Evolutionary conservation across 1,140 invertebrate genomes (phyloP), one percentile per base, ranked within the genome.

Genomic region (Carposina sasakii): DNA sequence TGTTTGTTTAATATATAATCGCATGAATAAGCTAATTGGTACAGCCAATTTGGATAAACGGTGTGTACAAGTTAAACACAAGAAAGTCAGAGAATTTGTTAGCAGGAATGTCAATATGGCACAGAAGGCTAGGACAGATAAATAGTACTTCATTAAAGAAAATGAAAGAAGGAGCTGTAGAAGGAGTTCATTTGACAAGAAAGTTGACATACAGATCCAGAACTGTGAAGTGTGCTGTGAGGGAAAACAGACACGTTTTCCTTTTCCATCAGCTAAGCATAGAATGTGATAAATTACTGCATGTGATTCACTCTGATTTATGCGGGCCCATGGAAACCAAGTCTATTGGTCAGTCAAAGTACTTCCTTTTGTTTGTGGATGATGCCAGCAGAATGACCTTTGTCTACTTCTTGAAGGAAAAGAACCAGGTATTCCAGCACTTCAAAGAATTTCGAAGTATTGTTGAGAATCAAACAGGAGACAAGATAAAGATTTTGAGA

Each of bases 161-260:
- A 36, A 50, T 43, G 48, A 52, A 52, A 39, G 42, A 52, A 39
- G 48, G 49, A 17, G 49, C 42, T 52, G 49, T 52, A n/a, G 31
- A 26, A 37, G 48, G 48, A 16, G 48, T 51, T 22, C 49, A 31
- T 51, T 51, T 45, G 41, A 44, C 10, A 39, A 51, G 49, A 44
- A 51, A 21, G 41, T 34, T 45, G 41, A 51, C 20, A 51, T 51
- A n/a, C 48, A 28, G 23, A 51, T 45, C 6, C 5, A 44, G 16
- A 45, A 44, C 23, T 52, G 41, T 45, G 40, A 50, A 49, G 36
- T 60, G 4, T 78, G 75, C 42, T 60, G 51, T 41, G 52, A 76
- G 51, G 67, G 60, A 16, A 77, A 74, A 34, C 64, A 71, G 30
- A 33, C 54, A 3, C 47, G 66, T 37, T 49, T 72, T 46, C 59